Evolutionary conservation across 2,888 invertebrate genomes (phyloP), one percentile per base, ranked within the genome.

Genomic region (Ctena decussata): DNA sequence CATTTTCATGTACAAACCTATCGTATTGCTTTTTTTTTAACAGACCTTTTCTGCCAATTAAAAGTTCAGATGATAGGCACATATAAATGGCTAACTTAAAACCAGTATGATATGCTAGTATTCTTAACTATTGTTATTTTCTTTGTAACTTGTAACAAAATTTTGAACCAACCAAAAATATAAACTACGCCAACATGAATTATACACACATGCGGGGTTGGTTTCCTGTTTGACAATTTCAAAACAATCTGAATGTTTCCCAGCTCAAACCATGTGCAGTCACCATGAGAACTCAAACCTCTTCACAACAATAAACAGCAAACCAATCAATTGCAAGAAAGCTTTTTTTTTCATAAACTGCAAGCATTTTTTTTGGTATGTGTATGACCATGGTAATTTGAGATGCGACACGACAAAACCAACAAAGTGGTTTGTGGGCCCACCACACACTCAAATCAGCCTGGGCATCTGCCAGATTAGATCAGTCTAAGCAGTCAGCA

Each of bases 221-320:
- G 65, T 65, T 35, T 65, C 35, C 35, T 65, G 65, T 21, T 65
- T 65, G 65, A 65, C 65, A 65, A 2, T 35, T 65, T 65, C 65
- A 65, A 65, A 65, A 65, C 65, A 65, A 65, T 65, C 65, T 65
- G 65, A 65, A 65, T 65, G 65, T 65, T 65, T 65, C 65, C 65
- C 65, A 35, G 65, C 65, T 65, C 65, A 65, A 65, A 65, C 65
- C 65, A 65, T 65, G 65, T 65, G 65, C 65, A 65, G 18, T 65
- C 65, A 65, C 65, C 65, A 65, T 65, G 30, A n/a, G 35, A 65
- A 65, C 65, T 12, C 65, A 32, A 65, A 65, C 65, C 65, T 65
- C 65, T 35, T 12, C 65, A 65, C 18, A 65, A 65, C 24, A 8
- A 5, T 24, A 35, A 5, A n/a, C n/a, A n/a, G n/a, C n/a, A n/a